Conservation (phyloP, 2,888 invertebrate genomes). For the Drosophila birchii region DNA sequence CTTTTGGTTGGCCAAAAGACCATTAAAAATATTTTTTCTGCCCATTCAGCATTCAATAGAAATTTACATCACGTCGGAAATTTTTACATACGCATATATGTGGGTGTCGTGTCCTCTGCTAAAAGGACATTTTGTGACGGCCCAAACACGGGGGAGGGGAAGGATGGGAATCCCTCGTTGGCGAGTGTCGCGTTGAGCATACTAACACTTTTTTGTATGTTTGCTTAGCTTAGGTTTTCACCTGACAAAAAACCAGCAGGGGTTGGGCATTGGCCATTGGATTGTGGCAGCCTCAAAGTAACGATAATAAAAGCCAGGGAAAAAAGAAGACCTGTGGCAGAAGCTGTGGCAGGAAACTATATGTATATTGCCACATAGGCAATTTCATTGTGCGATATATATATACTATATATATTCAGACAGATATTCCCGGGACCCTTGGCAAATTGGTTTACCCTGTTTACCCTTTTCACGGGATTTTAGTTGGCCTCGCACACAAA, state of each 20-base stretch:
- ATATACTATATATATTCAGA: constrained; percentile 35
- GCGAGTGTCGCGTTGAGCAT: constrained; percentile 68
- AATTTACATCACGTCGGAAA: constrained; percentile 80
- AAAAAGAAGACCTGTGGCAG: not conserved
- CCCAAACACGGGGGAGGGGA: not conserved
- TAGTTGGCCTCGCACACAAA: constrained; percentile 47
- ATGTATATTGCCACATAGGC: constrained; percentile 74
- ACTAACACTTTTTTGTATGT: constrained; percentile 77
- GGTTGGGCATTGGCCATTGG: constrained; percentile 13
- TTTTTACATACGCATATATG: constrained; percentile 63
- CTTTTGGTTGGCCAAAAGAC: constrained; percentile 58
- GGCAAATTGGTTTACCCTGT: constrained; percentile 65
- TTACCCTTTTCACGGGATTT: constrained; percentile 74
- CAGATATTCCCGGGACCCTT: constrained; percentile 49
- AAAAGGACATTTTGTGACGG: constrained; percentile 74
- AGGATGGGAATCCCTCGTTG: constrained; percentile 3
- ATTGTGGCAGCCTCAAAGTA: constrained; percentile 50
- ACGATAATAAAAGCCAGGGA: constrained; percentile 67
- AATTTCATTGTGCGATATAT: constrained; percentile 67
- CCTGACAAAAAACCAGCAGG: constrained; percentile 54
- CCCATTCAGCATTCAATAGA: constrained; percentile 80
- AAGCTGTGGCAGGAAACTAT: constrained; percentile 45
- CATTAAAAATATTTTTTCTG: constrained; percentile 80
- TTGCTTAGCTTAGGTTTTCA: constrained; percentile 71
- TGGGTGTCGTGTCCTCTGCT: constrained; percentile 36